A percentile compares a stretch with the other conserved stretches of the same genome.
Evolutionary conservation across 1,140 invertebrate genomes (phyloP).

Genomic region (Macrostomum lignano): DNA sequence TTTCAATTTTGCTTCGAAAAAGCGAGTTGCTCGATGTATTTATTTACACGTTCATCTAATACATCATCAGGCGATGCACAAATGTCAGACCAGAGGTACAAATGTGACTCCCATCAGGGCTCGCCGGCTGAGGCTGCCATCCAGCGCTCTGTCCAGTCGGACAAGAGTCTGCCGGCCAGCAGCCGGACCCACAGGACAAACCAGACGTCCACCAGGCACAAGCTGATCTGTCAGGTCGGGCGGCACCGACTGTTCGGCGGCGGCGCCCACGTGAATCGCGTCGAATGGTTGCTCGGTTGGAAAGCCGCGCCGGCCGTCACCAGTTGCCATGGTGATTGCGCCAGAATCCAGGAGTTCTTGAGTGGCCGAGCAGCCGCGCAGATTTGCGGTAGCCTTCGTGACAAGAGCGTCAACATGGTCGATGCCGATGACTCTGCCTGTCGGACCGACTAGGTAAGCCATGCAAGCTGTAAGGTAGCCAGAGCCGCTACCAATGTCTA

Average conservation of each 20-base stretch:
- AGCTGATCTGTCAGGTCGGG: slow-evolving; percentile 40
- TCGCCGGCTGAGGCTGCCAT: slow-evolving; percentile 47
- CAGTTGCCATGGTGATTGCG: slow-evolving; percentile 30
- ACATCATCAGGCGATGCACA: no score
- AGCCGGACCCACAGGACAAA: slow-evolving; percentile 60
- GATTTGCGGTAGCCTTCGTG: slow-evolving; percentile 41
- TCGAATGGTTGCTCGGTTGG: slow-evolving; percentile 45
- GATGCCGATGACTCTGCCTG: slow-evolving; percentile 52
- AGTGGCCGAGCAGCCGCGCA: slow-evolving; percentile 45
- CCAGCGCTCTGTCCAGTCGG: slow-evolving; percentile 46
- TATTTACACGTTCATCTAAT: no score
- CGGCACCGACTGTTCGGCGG: slow-evolving; percentile 46
- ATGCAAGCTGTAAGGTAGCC: slow-evolving; percentile 84
- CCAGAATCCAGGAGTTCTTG: not conserved
- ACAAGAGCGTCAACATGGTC: slow-evolving; percentile 68
- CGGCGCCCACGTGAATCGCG: slow-evolving; percentile 75
- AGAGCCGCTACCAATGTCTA: slow-evolving; percentile 79
- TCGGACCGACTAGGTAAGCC: slow-evolving; percentile 42
- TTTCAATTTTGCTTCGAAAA: no score
- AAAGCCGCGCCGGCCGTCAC: slow-evolving; percentile 54
- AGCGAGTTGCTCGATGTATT: no score
- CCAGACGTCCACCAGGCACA: slow-evolving; percentile 51
- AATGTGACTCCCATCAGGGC: slow-evolving; percentile 78
- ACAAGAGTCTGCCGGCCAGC: slow-evolving; percentile 20
- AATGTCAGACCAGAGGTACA: slow-evolving; percentile 71